Percentiles rank a stretch among this genome's conserved stretches.
These are phyloP conservation scores for Bombus sibiricus DNA, from an alignment of 1,140 invertebrate genomes.

Conservation along the genomic window DNA sequence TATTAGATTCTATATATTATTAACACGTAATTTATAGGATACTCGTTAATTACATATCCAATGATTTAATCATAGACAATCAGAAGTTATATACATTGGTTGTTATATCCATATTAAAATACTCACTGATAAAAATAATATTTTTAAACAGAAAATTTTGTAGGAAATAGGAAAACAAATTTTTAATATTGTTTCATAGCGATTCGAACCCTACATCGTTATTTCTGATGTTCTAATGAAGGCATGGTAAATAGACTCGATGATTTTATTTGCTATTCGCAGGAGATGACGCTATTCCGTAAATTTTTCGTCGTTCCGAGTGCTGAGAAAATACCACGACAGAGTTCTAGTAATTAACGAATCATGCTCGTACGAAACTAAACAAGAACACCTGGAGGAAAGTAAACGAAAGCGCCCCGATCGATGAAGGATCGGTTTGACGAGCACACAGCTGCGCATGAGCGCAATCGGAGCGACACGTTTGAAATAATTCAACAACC, in stretches of 20 bases:
- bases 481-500: constrained; percentile 26
- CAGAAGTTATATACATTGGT: too few species aligned
- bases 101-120: too few species aligned
- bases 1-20: neutral
- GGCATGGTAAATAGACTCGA: too few species aligned
- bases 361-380: neutral
- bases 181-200: neutral
- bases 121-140: neutral
- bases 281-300: neutral
- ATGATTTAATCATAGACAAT: too few species aligned
- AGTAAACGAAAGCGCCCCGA: neutral
- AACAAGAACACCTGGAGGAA: neutral
- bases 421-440: neutral
- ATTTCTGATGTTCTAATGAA: neutral
- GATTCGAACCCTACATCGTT: neutral
- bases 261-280: neutral
- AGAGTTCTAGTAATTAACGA: neutral
- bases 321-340: neutral
- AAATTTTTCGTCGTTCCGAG: neutral
- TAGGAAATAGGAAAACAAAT: neutral
- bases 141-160: neutral
- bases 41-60: too few species aligned
- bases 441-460: neutral
- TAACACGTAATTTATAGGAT: neutral
- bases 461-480: neutral